Evolutionary conservation across 2,113 vertebrate species (phyloP).

Genomic region (Nothoprocta pentlandii): DNA sequence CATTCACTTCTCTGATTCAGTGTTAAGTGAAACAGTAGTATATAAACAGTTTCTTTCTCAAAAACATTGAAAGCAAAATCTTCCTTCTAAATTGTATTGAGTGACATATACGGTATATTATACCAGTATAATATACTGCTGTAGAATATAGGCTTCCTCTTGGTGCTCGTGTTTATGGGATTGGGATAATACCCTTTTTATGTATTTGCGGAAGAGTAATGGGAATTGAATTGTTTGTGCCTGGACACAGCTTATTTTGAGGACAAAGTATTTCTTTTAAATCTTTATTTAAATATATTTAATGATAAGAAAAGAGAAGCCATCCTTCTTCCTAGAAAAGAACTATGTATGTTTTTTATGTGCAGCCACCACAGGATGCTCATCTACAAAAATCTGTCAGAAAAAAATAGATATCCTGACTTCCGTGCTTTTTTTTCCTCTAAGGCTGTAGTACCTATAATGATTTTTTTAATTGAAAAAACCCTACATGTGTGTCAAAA

Average conservation of each 20-base stretch:
- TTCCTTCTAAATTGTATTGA: neutral
- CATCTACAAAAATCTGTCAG: neutral
- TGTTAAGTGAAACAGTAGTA: neutral
- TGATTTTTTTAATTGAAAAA: neutral
- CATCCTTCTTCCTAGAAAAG: neutral
- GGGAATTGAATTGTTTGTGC: neutral
- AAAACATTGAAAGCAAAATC: neutral
- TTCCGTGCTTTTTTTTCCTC: neutral
- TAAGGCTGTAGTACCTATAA: neutral
- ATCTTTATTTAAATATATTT: neutral
- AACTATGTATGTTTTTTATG: neutral
- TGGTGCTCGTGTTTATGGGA: neutral
- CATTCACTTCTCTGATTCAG: neutral
- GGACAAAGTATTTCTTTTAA: neutral
- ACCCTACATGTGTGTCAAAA: neutral
- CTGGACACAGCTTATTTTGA: neutral
- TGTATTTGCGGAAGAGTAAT: neutral
- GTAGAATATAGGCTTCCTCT: neutral
- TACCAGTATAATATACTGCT: neutral
- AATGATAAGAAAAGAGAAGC: neutral
- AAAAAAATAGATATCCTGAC: neutral
- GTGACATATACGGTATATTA: neutral
- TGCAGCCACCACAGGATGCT: neutral
- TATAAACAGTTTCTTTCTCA: neutral
- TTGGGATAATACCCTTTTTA: neutral